A percentile compares a stretch with the other conserved stretches of the same genome.
phyloP scores from a whole-genome alignment of 1,140 invertebrate species.

The Drosophila trapezifrons region DNA sequence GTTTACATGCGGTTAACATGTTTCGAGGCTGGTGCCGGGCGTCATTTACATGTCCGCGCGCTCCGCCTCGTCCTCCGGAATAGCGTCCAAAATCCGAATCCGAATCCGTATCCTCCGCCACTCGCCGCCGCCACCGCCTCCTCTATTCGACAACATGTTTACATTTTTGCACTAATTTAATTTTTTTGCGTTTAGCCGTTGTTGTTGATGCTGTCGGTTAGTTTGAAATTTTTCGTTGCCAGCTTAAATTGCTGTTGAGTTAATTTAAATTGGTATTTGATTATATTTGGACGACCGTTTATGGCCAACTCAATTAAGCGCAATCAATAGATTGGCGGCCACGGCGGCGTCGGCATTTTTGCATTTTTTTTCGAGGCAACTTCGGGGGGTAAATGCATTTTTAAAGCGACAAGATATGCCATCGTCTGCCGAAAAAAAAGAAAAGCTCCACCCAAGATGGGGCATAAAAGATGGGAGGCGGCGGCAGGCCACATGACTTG shows the following conservation, averaged over 20 bases:
- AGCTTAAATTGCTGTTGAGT: slow-evolving; percentile 80
- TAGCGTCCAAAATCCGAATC: slow-evolving; percentile 3
- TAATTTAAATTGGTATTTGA: slow-evolving; percentile 83
- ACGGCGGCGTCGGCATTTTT: slow-evolving; percentile 45
- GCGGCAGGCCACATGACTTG: slow-evolving; percentile 25
- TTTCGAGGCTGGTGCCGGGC: slow-evolving; percentile 75
- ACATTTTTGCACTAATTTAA: slow-evolving; percentile 83
- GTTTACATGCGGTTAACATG: slow-evolving; percentile 77
- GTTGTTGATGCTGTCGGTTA: slow-evolving; percentile 51
- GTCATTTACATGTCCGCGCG: slow-evolving; percentile 76
- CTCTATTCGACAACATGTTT: slow-evolving; percentile 71
- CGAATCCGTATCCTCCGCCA: slow-evolving; percentile 8
- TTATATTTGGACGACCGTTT: slow-evolving; percentile 78
- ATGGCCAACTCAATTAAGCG: slow-evolving; percentile 81
- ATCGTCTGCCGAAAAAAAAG: slow-evolving; percentile 43
- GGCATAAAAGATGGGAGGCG: slow-evolving; percentile 10
- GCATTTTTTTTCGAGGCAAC: slow-evolving; percentile 39
- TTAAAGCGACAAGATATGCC: slow-evolving; percentile 44
- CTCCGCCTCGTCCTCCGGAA: slow-evolving; percentile 52
- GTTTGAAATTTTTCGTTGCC: slow-evolving; percentile 48
- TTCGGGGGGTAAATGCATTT: slow-evolving; percentile 38
- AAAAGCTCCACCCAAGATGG: slow-evolving; percentile 55
- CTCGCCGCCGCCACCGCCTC: slow-evolving; percentile 5
- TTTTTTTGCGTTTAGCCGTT: slow-evolving; percentile 66
- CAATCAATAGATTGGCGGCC: slow-evolving; percentile 74